Evolutionary conservation across 1,140 invertebrate genomes (phyloP), one percentile per base, ranked within the genome.

Genomic region (Drosophila albomicans): DNA sequence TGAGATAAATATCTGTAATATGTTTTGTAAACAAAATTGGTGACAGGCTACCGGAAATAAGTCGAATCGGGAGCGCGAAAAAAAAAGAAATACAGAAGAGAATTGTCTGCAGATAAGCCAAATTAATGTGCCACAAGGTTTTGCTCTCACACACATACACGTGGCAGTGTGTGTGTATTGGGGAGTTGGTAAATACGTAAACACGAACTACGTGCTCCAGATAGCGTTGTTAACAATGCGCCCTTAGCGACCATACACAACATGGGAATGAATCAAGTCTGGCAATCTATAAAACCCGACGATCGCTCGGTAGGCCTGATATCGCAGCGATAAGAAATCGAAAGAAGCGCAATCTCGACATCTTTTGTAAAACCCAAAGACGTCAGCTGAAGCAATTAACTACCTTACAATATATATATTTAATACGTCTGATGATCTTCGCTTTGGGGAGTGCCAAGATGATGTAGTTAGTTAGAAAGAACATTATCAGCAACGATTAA

Each of bases 21-120:
- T 46, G 57, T 66, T 62, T 62, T 73, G 74, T 67, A 77, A 77
- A 77, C 51, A 73, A 77, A 30, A 56, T 28, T 15, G 11, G n/a
- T 41, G 58, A 56, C 16, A 51, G 41, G 58, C 78, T 68, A 75
- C 75, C 81, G 81, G 81, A 85, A 86, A 85, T 78, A 68, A 64
- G 35, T n/a, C n/a, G 8, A 70, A 38, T 43, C 15, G 15, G 16
- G n/a, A 43, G 46, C 62, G 64, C 76, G 35, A 41, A 45, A 81
- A 52, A 52, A 69, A 38, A 3, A 25, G 20, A 25, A 25, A 25
- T 25, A 38, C 35, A 38, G 7, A 38, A 52, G 57, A 25, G 25
- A 48, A 67, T 35, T 25, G 32, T 7, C 38, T 6, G 43, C 49
- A 75, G 76, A 82, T 82, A 82, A 82, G 71, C 61, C 48, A 32